Conservation (phyloP, 2,797 vertebrate species). For the Dendrocincla tyrannina region DNA sequence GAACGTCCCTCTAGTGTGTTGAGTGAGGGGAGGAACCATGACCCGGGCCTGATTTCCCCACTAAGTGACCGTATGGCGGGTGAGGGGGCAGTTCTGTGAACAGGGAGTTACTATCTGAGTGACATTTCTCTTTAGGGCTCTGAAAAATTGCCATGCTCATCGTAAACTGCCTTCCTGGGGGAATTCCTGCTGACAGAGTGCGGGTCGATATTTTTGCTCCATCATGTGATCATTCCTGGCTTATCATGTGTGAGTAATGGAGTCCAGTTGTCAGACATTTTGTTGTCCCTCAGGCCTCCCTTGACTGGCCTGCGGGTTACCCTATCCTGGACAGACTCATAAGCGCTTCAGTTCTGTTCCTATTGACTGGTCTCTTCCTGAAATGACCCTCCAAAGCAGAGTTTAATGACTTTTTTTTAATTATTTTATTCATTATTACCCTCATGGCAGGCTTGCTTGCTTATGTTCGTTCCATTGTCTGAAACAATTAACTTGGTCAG, state of each 20-base stretch:
- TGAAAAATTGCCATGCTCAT: neutral
- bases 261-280: conserved; percentile 1
- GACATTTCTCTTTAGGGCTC: neutral
- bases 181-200: neutral
- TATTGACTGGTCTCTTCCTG: neutral
- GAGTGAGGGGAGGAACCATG: neutral
- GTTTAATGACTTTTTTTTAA: neutral
- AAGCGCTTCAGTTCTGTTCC: neutral
- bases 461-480: neutral
- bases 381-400: neutral
- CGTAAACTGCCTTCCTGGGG: neutral
- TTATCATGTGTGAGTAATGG: conserved; percentile 29
- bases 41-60: neutral
- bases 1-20: neutral
- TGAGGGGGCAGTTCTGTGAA: neutral
- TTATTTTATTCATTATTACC: neutral
- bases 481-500: neutral
- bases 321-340: neutral
- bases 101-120: neutral
- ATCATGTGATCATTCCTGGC: neutral
- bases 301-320: neutral
- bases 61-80: neutral
- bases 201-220: neutral
- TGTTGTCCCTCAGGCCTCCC: neutral
- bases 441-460: neutral